Evolutionary conservation across 2,113 vertebrate genomes (phyloP), one percentile per base, ranked within the genome.

Genomic region (Syngnathoides biaculeatus): DNA sequence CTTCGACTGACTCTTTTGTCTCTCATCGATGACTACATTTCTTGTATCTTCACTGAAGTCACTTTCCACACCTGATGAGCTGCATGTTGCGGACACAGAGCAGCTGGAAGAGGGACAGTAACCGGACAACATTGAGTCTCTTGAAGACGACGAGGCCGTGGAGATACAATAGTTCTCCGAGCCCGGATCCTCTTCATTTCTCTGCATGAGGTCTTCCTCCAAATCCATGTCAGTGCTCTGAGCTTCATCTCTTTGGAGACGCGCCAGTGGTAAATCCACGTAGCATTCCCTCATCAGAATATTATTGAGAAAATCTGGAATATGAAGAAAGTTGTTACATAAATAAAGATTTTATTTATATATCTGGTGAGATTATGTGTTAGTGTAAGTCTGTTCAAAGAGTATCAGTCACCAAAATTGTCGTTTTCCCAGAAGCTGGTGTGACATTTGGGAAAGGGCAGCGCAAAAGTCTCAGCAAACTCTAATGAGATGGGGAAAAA

Each of bases 401-500:
- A 4, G 3, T 30, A 1, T 9, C 27, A 30, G 8, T 94, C 91
- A 98, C 97, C 97, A 17, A 98, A 97, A 80, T 93, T 97, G 81
- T 98, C 94, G 64, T 92, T 93, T 69, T 93, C 94, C 96, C 96
- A 98, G 71, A 77, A 89, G 79, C 92, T 94, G 2, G 91, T 91
- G 79, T 93, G 92, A 78, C 95, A 97, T 79, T 93, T 94, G 42
- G 95, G 93, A 0, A 91, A 78, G 0, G 96, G 95, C 59, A 96
- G 80, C 69, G 68, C 81, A 27, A 97, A 90, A 4, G 89, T 92
- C 43, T 92, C 90, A 1, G 94, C 86, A 68, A 84, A 88, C 38
- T 71, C 68, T 93, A 72, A 40, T 74, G 83, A 67, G 48, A 86
- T 12, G 15, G 53, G 15, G 53, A 76, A 13, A 52, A 9, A 20